Base-by-base conservation (phyloP, 2,888 invertebrate genomes). In the Eudasyphora cyanicolor region DNA sequence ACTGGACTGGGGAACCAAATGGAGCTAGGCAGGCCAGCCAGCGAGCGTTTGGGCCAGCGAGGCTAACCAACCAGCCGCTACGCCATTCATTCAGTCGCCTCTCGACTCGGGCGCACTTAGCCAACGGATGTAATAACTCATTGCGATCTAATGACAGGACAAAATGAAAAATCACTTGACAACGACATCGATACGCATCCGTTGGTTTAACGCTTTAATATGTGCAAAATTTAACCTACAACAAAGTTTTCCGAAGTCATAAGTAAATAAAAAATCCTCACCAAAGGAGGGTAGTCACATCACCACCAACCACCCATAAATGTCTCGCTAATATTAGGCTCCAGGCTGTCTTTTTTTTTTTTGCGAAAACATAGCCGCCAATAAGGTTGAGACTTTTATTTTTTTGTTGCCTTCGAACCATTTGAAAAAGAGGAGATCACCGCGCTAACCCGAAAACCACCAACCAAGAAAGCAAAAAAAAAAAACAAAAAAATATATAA, bases 121-220 rank as follows among this genome's bases (percentile, higher is more conserved):
- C 49, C 69, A 84, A 73, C 84, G 84, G 81, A 84, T 84, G 84
- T 51, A 67, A 84, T 81, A 81, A 81, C 27, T 84, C 81, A 81
- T 78, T 70, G 84, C 64, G 67, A 84, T 81, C 71, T 73, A 79
- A 78, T 79, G 81, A 76, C 84, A 84, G 81, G 81, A 81, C 78
- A 78, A 84, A 84, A 73, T 81, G 78, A 81, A 80, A 83, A 75
- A 80, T 83, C 60, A 78, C 64, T 80, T 74, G 83, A 77, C 74
- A 79, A 83, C 74, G 62, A 78, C 77, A 77, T 19, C 75, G 76
- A 64, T 80, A 83, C 70, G 77, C 77, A 80, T 77, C 77, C 77
- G 80, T 71, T 78, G 32, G 57, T 73, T 73, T 24, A 64, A 38
- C 29, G 67, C 67, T 67, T 67, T 38, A 67, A 67, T 19, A 77